Evolutionary conservation across 1,140 invertebrate species (phyloP), one percentile per base, ranked within the genome.

Genomic region (Cryptotermes secundus): DNA sequence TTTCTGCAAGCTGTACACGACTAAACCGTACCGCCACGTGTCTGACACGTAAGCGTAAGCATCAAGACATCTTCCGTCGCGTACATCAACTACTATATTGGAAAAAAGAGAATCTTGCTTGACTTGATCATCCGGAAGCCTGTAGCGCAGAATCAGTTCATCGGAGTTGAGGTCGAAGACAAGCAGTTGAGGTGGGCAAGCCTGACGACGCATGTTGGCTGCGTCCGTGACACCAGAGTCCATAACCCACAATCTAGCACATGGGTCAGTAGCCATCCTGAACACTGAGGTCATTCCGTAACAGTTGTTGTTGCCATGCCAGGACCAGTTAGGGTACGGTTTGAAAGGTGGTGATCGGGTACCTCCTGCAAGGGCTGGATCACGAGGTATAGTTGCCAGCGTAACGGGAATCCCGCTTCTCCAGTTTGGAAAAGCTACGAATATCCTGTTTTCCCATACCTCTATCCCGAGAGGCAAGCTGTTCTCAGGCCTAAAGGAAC

Each of bases 361-460:
- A 22, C 53, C 84, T 2, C 42, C 80, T 19, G 80, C 34, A 24
- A 85, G 91, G 0, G 53, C 24, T 7, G 83, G 26, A 36, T 79
- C 38, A 24, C 34, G 34, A 4, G 80, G 42, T 22, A 96, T 89
- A 87, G 94, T 95, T 88, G 95, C 95, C 22, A 96, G 89, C n/a
- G 93, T 93, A 14, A 94, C 92, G 2, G 93, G 93, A 2, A 95
- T 93, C 12, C 95, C 95, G 31, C 91, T 91, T 87, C 94, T 95
- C 95, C 95, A 96, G 89, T 93, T 93, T 0, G 95, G 94, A 12
- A 95, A 91, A 4, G 95, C 96, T 82, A 96, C 90, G 87, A 96
- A 96, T 79, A 96, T 87, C 90, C 95, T 96, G 88, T 96, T 92
- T 84, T 92, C 91, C 94, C 94, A 96, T 49, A 93, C 89, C 72